Evolutionary conservation across 2,888 invertebrate genomes (phyloP).

Genomic region (Microplitis manilae): DNA sequence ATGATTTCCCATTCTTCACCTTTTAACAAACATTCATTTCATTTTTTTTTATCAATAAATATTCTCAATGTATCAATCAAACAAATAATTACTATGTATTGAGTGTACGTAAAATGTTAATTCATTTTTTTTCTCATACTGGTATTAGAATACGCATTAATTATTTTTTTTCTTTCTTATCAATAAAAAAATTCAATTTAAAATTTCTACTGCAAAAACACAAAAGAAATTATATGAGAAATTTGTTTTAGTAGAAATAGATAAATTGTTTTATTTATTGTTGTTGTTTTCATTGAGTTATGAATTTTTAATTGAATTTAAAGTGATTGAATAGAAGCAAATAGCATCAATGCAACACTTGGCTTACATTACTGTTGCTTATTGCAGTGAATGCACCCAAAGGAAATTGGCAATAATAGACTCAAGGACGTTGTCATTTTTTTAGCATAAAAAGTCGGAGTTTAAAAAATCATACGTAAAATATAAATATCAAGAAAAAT

Average conservation of each 20-base stretch:
- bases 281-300: background rate
- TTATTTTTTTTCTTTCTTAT: no score
- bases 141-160: background rate
- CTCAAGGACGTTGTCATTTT: slow-evolving; percentile 63
- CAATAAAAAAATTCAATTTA: no score
- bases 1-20: slow-evolving; percentile 76
- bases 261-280: background rate
- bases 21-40: slow-evolving; percentile 51
- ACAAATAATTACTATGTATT: slow-evolving; percentile 2
- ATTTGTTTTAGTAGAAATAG: background rate
- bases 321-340: background rate
- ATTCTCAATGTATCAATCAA: background rate
- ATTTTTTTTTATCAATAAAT: background rate
- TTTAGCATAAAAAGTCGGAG: slow-evolving; percentile 48
- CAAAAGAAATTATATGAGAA: background rate
- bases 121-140: background rate
- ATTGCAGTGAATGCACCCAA: slow-evolving; percentile 50
- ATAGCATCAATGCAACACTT: background rate
- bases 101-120: background rate
- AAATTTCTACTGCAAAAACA: no score
- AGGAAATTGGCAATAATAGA: slow-evolving; percentile 63
- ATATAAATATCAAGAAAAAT: background rate
- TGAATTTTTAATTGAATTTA: slow-evolving; percentile 19
- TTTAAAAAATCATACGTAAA: slow-evolving; percentile 27
- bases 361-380: slow-evolving; percentile 30